Evolutionary conservation across 2,797 vertebrate genomes (phyloP), one percentile per base, ranked within the genome.

Genomic region (Darevskia mixta): DNA sequence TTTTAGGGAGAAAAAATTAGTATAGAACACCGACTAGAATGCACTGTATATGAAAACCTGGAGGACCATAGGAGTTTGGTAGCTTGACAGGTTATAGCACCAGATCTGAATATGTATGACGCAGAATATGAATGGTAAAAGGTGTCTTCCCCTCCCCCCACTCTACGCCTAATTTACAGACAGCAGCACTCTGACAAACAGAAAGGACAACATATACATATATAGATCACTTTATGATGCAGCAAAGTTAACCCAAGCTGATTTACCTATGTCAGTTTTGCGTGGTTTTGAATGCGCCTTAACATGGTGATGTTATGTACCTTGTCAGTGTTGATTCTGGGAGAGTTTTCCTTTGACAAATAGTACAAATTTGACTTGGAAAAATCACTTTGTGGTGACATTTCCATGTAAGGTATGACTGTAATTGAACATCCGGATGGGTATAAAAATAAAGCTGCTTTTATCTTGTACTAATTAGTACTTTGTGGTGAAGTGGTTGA

Each of bases 11-110:
- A 67, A 80, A 25, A 29, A 88, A 88, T 87, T 27, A 25, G 38
- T 88, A 32, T 58, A 84, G 93, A 94, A 94, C 43, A 27, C 83
- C 88, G 81, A 76, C 89, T 85, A 92, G n/a, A 9, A 43, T 89
- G 90, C 91, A 84, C 8, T 73, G 23, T 72, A 86, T 38, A 83
- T 88, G 91, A 75, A 87, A 89, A 79, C 79, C 67, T 87, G 41
- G 8, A 83, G 88, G 89, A 67, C 45, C 93, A 90, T 66, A 80
- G 61, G 18, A 82, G 25, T 55, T 84, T 83, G 55, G 87, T 61
- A 61, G 3, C 88, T 11, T 32, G 49, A 38, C 35, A 58, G 38
- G 49, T 82, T 73, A 79, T 29, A 4, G 2, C 23, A 32, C 15
- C 13, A 72, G 10, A 15, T 69, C 43, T 58, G 45, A 79, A 66